A percentile compares a stretch with the other conserved stretches of the same genome.
phyloP scores from a whole-genome alignment of 92 coral and sea anemone genomes.

The Galaxea fascicularis region DNA sequence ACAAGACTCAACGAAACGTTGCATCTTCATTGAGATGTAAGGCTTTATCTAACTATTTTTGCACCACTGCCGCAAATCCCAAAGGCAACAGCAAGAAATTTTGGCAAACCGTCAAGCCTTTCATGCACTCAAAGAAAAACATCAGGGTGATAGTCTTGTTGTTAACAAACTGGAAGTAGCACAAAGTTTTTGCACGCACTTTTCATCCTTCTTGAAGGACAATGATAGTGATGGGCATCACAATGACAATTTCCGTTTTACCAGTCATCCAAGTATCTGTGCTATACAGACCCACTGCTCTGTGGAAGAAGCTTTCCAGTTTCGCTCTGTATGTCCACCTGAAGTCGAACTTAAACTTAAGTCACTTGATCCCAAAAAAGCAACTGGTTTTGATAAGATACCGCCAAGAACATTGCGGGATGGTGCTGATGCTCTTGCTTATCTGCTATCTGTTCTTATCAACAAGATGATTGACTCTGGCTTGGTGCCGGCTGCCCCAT shows the following conservation, averaged over 20 bases:
- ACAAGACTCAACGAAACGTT: too few relatives aligned
- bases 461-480: too few relatives aligned
- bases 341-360: constrained; percentile 23
- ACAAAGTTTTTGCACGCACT: constrained; percentile 4
- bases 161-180: constrained; percentile 10
- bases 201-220: too few relatives aligned
- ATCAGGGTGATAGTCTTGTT: constrained; percentile 28
- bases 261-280: constrained; percentile 9
- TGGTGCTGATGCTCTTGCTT: too few relatives aligned
- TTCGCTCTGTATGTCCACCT: too few relatives aligned
- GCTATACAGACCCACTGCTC: too few relatives aligned
- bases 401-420: constrained; percentile 42
- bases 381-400: constrained; percentile 40
- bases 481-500: too few relatives aligned
- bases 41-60: too few relatives aligned
- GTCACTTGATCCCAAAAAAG: too few relatives aligned
- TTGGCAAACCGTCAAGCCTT: background rate
- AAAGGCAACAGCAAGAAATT: background rate
- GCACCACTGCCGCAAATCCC: background rate
- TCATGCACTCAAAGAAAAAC: too few relatives aligned
- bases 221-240: constrained; percentile 9
- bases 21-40: background rate
- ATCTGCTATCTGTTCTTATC: too few relatives aligned
- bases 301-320: too few relatives aligned
- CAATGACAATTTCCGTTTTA: background rate